Base-by-base conservation (phyloP, 1,140 invertebrate species). In the Nymphalis io region DNA sequence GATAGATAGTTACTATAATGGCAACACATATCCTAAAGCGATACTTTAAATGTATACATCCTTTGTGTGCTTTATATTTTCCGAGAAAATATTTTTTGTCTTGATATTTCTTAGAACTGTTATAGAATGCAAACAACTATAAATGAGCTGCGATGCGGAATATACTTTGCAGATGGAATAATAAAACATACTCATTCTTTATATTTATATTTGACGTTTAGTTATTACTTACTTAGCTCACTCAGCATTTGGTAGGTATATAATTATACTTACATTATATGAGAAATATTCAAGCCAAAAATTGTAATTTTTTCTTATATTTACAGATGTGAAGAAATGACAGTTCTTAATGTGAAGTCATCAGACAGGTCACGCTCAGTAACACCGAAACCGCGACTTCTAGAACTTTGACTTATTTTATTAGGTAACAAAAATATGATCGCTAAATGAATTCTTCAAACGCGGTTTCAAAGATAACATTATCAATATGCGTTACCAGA, bases 281-380 rank as follows among this genome's bases (percentile, higher is more conserved):
- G n/a, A n/a, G n/a, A n/a, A n/a, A n/a, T n/a, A n/a, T n/a, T n/a
- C n/a, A n/a, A n/a, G n/a, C n/a, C n/a, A n/a, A n/a, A n/a, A n/a
- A n/a, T n/a, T n/a, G n/a, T n/a, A n/a, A n/a, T 15, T 27, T 55
- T 23, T 20, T 23, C 27, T 15, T 69, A 58, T 70, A 46, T 75
- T 83, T 80, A 21, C 80, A 91, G 89, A 72, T 86, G 78, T 59
- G 87, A 90, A 83, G 89, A 90, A 68, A 91, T 91, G 89, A 85
- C 81, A 20, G 85, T 90, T 1, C 71, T 91, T 39, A 78, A 83
- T 53, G 74, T 84, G 27, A 84, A 83, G 60, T 77, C 82, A 8
- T 78, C 79, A 13, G 79, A 79, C 15, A 79, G 85, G 74, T 80
- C 87, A 20, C 83, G 87, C 15, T 85, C 87, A 3, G 65, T 72